Evolutionary conservation across 2,797 vertebrate species (phyloP).

Genomic region (Acanthurus tractus): DNA sequence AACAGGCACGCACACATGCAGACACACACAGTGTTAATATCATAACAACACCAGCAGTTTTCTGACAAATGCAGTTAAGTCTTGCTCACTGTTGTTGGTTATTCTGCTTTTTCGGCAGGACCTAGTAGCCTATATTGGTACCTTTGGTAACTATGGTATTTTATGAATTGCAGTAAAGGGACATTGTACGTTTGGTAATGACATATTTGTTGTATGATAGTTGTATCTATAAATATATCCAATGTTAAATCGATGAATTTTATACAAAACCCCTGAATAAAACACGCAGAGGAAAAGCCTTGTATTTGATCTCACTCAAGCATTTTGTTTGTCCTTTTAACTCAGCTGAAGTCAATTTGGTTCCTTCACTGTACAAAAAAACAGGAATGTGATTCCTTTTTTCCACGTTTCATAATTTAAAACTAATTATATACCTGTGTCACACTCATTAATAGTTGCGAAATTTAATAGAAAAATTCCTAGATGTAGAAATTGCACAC

Average conservation of each 20-base stretch:
- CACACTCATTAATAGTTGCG: not conserved
- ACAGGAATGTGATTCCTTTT: not conserved
- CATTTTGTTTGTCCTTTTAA: not conserved
- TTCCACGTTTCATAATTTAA: not conserved
- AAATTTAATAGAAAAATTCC: slow-evolving; percentile 10
- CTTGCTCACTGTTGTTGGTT: slow-evolving; percentile 76
- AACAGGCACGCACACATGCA: not conserved
- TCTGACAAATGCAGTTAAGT: slow-evolving; percentile 70
- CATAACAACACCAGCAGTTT: slow-evolving; percentile 80
- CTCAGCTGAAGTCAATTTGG: not conserved
- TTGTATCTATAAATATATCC: slow-evolving; percentile 85
- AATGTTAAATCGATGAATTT: slow-evolving; percentile 82
- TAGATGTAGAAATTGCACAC: not conserved
- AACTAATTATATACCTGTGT: not conserved
- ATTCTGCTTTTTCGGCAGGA: slow-evolving; percentile 79
- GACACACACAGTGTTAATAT: slow-evolving; percentile 72
- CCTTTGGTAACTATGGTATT: slow-evolving; percentile 85
- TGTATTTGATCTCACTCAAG: slow-evolving; percentile 58
- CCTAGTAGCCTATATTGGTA: slow-evolving; percentile 83
- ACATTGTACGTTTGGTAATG: slow-evolving; percentile 84
- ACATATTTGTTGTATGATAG: slow-evolving; percentile 85
- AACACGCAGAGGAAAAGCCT: slow-evolving; percentile 66
- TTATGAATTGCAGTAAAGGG: slow-evolving; percentile 82
- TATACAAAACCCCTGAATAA: slow-evolving; percentile 82
- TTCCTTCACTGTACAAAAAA: not conserved